Conservation (phyloP, 2,113 vertebrate genomes). For the Ploceus nigricollis region DNA sequence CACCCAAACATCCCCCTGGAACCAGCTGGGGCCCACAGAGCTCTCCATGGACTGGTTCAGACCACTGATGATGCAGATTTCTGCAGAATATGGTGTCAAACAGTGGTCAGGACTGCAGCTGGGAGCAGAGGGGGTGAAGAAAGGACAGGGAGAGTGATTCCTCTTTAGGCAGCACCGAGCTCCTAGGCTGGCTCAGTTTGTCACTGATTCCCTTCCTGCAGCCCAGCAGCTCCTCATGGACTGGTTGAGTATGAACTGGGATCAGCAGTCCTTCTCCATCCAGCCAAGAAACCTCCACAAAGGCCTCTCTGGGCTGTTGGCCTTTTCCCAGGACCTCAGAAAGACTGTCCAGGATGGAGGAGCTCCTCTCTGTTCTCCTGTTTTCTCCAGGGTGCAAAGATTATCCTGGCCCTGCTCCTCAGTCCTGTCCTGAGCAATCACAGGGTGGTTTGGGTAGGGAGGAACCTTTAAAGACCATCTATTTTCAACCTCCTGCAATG, state of each 20-base stretch:
- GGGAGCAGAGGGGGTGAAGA: not conserved
- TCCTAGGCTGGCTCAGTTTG: not conserved
- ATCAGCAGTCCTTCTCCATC: not conserved
- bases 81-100: not conserved
- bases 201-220: not conserved
- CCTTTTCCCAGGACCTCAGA: not conserved
- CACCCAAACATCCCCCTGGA: not conserved
- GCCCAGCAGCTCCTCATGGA: not conserved
- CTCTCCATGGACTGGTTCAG: not conserved
- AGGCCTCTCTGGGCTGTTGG: not conserved
- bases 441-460: not conserved
- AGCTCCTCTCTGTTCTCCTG: not conserved
- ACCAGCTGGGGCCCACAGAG: not conserved
- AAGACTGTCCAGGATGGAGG: not conserved
- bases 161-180: not conserved
- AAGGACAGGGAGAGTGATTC: not conserved
- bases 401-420: not conserved
- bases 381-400: not conserved
- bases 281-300: not conserved
- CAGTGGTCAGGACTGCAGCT: not conserved
- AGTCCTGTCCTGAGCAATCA: not conserved
- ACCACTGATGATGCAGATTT: not conserved
- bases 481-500: not conserved
- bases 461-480: not conserved
- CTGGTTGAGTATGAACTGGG: not conserved